phyloP scores from a whole-genome alignment of 2,113 vertebrate genomes.

The Nicator chloris region DNA sequence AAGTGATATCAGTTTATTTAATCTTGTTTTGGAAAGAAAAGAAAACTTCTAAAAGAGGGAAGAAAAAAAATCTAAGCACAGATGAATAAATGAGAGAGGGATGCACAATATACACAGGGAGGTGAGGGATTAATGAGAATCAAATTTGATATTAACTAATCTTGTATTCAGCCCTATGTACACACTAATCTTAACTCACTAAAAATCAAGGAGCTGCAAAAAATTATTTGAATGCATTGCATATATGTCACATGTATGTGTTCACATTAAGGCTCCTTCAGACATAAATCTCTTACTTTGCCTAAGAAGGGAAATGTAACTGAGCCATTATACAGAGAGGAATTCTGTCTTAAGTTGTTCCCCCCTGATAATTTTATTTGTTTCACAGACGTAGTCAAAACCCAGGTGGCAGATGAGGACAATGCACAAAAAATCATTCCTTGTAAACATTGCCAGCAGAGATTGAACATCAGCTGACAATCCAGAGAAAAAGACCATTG shows the following conservation, averaged over 20 bases:
- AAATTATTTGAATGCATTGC: background rate
- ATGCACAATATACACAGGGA: background rate
- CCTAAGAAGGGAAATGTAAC: background rate
- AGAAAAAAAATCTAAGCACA: background rate
- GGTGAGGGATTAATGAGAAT: background rate
- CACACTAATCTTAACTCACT: background rate
- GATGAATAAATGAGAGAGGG: background rate
- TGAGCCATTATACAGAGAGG: background rate
- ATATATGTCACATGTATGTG: background rate
- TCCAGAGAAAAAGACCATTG: background rate
- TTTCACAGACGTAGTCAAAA: background rate
- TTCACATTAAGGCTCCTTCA: background rate
- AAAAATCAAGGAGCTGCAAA: background rate
- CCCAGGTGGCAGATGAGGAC: background rate
- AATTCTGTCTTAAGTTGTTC: background rate
- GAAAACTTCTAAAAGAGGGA: background rate
- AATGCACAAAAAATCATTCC: background rate
- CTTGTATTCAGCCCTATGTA: background rate
- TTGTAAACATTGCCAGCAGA: background rate
- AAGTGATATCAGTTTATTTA: background rate
- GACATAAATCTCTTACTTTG: background rate
- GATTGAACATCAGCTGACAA: background rate
- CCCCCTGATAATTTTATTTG: background rate
- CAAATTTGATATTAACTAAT: background rate
- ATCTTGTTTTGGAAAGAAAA: background rate